A percentile compares a stretch with the other conserved stretches of the same genome.
Conservation (phyloP, 2,797 vertebrate species). For the Coregonus suidteri region DNA sequence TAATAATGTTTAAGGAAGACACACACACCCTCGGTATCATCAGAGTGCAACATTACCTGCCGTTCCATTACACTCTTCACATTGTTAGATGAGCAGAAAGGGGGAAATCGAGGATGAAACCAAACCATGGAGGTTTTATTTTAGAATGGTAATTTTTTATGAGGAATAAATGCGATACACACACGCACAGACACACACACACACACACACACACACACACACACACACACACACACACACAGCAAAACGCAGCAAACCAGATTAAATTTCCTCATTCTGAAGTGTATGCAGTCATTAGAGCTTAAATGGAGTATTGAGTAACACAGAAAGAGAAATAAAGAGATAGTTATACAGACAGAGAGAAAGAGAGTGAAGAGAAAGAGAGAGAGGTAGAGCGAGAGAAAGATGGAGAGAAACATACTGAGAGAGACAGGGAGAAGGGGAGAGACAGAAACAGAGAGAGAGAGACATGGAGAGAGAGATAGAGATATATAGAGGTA, state of each 20-base stretch:
- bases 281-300: conserved; percentile 66
- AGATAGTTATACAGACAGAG: conserved; percentile 11
- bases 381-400: too few species aligned
- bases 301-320: conserved; percentile 69
- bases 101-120: conserved; percentile 59
- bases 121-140: conserved; percentile 56
- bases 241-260: conserved; percentile 42
- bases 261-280: conserved; percentile 69
- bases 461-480: too few species aligned
- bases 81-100: conserved; percentile 42
- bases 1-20: conserved; percentile 44
- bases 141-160: conserved; percentile 65
- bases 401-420: too few species aligned
- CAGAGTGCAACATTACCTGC: background rate
- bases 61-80: conserved; percentile 70
- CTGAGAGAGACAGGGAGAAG: too few species aligned
- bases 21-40: background rate
- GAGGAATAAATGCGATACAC: conserved; percentile 55
- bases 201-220: too few species aligned
- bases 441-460: too few species aligned
- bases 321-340: conserved; percentile 31
- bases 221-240: conserved; percentile 44
- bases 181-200: too few species aligned
- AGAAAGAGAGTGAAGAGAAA: too few species aligned
- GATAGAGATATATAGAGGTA: too few species aligned